Conservation (phyloP, 1,140 invertebrate species). For the Temnothorax nylanderi region DNA sequence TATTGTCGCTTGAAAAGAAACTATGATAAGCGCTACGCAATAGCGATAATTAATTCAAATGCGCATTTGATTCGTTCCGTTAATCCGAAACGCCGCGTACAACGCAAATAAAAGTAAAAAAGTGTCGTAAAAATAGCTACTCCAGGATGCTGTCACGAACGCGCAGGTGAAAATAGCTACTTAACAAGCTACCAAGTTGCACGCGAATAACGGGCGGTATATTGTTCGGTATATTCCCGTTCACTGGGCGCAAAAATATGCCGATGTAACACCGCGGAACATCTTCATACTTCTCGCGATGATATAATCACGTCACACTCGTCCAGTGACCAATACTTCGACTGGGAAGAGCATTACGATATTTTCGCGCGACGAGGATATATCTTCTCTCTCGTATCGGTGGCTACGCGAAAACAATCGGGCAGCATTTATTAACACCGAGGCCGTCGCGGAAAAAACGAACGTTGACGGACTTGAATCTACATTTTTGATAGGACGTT, state of each 20-base stretch:
- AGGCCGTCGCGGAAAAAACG: neutral
- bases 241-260: neutral
- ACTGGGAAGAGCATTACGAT: neutral
- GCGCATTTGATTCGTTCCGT: neutral
- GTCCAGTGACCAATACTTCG: neutral
- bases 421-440: neutral
- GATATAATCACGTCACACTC: neutral
- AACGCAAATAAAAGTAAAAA: neutral
- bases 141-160: slow-evolving; percentile 1
- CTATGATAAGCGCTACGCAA: neutral
- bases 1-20: slow-evolving; percentile 3
- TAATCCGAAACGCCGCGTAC: slow-evolving; percentile 5
- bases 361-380: neutral
- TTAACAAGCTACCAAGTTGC: slow-evolving; percentile 71
- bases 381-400: neutral
- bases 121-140: slow-evolving; percentile 24
- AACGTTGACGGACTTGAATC: slow-evolving; percentile 13
- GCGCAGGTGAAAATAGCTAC: slow-evolving; percentile 67
- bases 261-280: neutral
- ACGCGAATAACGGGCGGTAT: slow-evolving; percentile 7
- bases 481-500: slow-evolving; percentile 63
- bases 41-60: neutral
- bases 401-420: neutral
- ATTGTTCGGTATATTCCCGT: neutral
- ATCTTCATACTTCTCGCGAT: neutral